phyloP scores from a whole-genome alignment of 2,888 invertebrate species.

The Rhyacophila evoluta region DNA sequence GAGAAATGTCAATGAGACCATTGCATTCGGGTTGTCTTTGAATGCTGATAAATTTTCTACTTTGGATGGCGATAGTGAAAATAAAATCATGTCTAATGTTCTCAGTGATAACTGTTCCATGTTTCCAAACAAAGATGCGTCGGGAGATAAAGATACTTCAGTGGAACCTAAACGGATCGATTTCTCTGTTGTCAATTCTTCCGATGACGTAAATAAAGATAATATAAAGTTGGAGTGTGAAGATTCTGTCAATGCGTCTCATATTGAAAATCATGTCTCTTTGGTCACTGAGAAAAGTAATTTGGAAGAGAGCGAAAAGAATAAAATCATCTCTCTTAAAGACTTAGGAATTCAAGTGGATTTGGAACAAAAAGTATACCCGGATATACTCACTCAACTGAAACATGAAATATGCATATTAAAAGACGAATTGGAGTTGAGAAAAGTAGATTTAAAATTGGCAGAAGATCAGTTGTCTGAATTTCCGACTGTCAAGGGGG shows the following conservation, averaged over 20 bases:
- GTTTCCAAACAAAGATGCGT: conserved; percentile 66
- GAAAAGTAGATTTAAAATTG: conserved; percentile 68
- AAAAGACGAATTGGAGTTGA: conserved; percentile 68
- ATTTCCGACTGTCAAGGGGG: conserved; percentile 67
- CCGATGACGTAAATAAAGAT: conserved; percentile 34
- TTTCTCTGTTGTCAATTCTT: conserved; percentile 45
- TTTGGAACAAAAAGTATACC: conserved; percentile 64
- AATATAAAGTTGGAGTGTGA: neutral
- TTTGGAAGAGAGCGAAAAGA: conserved; percentile 1
- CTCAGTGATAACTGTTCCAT: conserved; percentile 68
- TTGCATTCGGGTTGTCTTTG: conserved; percentile 60
- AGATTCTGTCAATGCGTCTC: neutral
- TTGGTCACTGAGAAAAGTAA: neutral
- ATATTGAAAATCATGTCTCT: neutral
- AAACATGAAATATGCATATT: conserved; percentile 71
- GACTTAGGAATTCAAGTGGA: conserved; percentile 69
- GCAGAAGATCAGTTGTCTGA: conserved; percentile 70
- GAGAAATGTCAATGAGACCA: conserved; percentile 66
- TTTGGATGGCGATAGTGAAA: conserved; percentile 41
- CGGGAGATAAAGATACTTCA: conserved; percentile 62
- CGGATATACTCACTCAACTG: conserved; percentile 65
- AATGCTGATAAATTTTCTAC: conserved; percentile 56
- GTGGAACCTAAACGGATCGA: conserved; percentile 67
- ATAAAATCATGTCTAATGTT: conserved; percentile 56
- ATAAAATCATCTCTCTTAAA: conserved; percentile 64